A percentile compares a stretch with the other conserved stretches of the same genome.
phyloP scores from a whole-genome alignment of 2,113 vertebrate species.

The Onychostruthus taczanowskii region DNA sequence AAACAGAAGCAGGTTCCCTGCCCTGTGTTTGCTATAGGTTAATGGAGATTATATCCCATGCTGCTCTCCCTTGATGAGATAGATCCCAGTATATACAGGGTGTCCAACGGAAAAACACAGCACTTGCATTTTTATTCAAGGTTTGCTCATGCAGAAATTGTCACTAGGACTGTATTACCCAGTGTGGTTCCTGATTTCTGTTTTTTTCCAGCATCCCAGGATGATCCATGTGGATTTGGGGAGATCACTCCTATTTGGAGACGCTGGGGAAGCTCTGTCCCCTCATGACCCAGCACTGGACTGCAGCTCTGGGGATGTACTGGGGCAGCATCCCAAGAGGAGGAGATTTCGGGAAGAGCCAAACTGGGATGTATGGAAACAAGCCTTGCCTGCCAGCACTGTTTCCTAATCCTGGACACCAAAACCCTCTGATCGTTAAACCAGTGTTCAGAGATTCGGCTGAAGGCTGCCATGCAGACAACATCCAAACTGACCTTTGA shows the following conservation, averaged over 20 bases:
- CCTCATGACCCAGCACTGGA: neutral
- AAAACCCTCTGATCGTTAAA: constrained; percentile 23
- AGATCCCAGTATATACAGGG: neutral
- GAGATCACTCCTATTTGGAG: neutral
- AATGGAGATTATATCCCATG: neutral
- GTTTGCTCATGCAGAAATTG: neutral
- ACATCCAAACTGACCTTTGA: constrained; percentile 44
- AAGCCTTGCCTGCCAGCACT: neutral
- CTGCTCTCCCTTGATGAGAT: neutral
- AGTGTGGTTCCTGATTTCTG: neutral
- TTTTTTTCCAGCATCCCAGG: neutral
- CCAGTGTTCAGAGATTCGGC: neutral
- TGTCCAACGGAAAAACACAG: neutral
- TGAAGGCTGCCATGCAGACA: constrained; percentile 51
- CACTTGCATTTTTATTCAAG: neutral
- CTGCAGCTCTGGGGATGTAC: neutral
- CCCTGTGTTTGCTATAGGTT: neutral
- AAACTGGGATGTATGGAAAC: constrained; percentile 12
- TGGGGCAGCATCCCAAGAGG: neutral
- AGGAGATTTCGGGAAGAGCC: neutral
- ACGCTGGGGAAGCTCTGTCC: neutral
- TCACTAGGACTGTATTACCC: neutral
- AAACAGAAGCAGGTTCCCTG: neutral
- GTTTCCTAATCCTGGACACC: constrained; percentile 39
- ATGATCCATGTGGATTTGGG: neutral